Percentiles rank a stretch among this genome's conserved stretches.
These are phyloP conservation scores for Ceyx cyanopectus DNA, from an alignment of 2,113 vertebrate species.

Conservation along the genomic window DNA sequence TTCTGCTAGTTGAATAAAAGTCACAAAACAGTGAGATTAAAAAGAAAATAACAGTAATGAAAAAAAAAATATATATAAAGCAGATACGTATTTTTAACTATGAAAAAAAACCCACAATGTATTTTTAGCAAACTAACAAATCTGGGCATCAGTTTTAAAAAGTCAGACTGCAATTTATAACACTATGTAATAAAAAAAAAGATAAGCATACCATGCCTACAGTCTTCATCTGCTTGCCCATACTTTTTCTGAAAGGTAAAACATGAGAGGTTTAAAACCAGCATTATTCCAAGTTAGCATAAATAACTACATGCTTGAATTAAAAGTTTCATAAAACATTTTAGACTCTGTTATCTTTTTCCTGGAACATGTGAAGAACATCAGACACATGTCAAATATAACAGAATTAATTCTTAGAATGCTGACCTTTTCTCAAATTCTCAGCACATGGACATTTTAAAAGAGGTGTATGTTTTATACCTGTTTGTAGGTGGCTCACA, in stretches of 20 bases:
- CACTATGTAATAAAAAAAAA: slow-evolving; percentile 44
- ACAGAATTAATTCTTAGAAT: neutral
- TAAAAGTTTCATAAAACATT: neutral
- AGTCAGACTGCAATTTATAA: slow-evolving; percentile 28
- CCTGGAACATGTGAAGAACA: slow-evolving; percentile 22
- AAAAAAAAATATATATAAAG: neutral
- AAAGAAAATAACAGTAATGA: neutral
- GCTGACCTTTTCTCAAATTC: neutral
- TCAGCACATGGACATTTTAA: neutral
- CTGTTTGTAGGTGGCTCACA: neutral
- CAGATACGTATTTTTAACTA: neutral
- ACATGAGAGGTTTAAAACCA: slow-evolving; percentile 63
- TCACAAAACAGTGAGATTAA: neutral
- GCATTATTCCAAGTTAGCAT: slow-evolving; percentile 49
- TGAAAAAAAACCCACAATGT: neutral
- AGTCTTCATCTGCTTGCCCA: slow-evolving; percentile 98
- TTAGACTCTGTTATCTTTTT: slow-evolving; percentile 9
- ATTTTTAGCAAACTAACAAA: slow-evolving; percentile 14
- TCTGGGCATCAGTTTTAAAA: slow-evolving; percentile 22
- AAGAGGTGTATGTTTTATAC: neutral
- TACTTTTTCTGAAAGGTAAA: slow-evolving; percentile 93
- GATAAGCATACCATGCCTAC: slow-evolving; percentile 92
- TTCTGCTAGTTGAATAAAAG: neutral
- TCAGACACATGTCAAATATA: neutral
- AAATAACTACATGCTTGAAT: slow-evolving; percentile 44